Evolutionary conservation across 1,140 invertebrate species (phyloP).

Genomic region (Lineus longissimus): DNA sequence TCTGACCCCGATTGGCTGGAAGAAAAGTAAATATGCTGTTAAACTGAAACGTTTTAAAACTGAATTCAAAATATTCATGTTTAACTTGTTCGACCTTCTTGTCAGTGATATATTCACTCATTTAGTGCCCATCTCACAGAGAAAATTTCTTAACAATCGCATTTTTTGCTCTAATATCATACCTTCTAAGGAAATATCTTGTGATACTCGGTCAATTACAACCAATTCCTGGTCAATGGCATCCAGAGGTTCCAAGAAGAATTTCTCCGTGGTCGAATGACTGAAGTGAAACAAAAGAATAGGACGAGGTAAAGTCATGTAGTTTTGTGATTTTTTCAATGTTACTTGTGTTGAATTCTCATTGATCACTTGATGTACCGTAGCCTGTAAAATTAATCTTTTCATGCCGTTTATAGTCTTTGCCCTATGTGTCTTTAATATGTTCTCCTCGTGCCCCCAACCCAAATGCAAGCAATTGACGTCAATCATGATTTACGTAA

Average conservation of each 20-base stretch:
- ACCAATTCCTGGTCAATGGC: conserved; percentile 59
- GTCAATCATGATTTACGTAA: no score
- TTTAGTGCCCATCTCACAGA: no score
- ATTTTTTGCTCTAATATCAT: conserved; percentile 14
- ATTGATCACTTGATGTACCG: not conserved
- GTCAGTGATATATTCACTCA: no score
- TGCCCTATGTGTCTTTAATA: no score
- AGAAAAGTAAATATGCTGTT: conserved; percentile 13
- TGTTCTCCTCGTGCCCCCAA: no score
- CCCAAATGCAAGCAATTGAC: no score
- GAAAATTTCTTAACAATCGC: no score
- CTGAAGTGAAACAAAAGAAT: conserved; percentile 44
- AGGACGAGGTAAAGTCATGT: conserved; percentile 38
- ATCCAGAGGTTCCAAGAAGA: conserved; percentile 66
- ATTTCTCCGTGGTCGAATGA: conserved; percentile 68
- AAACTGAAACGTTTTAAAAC: no score
- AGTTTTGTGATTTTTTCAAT: not conserved
- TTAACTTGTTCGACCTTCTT: no score
- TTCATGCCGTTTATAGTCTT: not conserved
- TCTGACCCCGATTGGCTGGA: conserved; percentile 59
- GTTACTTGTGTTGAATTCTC: no score
- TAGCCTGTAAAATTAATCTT: no score
- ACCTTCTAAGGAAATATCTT: conserved; percentile 66
- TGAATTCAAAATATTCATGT: no score
- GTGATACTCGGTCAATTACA: conserved; percentile 68